Percentiles rank a stretch among this genome's conserved stretches.
Conservation (phyloP, 2,113 vertebrate genomes). For the Pyrgilauda ruficollis region DNA sequence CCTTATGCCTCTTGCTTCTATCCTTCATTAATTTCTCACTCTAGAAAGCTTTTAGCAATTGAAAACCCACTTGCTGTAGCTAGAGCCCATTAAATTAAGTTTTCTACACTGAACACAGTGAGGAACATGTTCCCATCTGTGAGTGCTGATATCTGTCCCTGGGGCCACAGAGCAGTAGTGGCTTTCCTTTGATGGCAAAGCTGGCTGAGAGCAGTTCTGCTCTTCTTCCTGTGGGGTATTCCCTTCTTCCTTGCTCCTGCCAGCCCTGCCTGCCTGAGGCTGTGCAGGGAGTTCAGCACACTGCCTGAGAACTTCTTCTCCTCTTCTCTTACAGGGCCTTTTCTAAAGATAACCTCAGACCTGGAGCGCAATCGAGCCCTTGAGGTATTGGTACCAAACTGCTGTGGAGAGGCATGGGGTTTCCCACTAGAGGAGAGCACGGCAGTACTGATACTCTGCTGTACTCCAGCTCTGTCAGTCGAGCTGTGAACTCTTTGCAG, state of each 20-base stretch:
- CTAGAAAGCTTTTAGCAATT: not conserved
- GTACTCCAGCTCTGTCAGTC: not conserved
- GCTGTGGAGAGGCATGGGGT: not conserved
- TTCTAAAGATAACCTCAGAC: not conserved
- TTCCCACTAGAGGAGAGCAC: not conserved
- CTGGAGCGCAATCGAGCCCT: not conserved
- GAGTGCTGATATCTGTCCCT: not conserved
- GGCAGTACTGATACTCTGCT: not conserved
- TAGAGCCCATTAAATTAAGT: not conserved
- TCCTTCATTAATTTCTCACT: not conserved
- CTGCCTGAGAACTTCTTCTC: not conserved
- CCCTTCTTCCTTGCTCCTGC: not conserved
- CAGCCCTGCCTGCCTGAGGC: not conserved
- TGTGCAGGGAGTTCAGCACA: not conserved
- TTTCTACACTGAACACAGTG: not conserved
- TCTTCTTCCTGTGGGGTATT: not conserved
- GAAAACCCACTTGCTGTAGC: not conserved
- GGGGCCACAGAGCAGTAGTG: not conserved
- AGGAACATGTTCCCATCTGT: not conserved
- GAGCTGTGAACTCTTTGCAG: not conserved
- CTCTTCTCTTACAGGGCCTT: not conserved
- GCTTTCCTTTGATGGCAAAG: not conserved
- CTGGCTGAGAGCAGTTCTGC: not conserved
- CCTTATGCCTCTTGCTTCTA: not conserved
- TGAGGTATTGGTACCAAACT: not conserved